phyloP scores from a whole-genome alignment of 1,140 invertebrate species.

The Armadillidium nasatum region DNA sequence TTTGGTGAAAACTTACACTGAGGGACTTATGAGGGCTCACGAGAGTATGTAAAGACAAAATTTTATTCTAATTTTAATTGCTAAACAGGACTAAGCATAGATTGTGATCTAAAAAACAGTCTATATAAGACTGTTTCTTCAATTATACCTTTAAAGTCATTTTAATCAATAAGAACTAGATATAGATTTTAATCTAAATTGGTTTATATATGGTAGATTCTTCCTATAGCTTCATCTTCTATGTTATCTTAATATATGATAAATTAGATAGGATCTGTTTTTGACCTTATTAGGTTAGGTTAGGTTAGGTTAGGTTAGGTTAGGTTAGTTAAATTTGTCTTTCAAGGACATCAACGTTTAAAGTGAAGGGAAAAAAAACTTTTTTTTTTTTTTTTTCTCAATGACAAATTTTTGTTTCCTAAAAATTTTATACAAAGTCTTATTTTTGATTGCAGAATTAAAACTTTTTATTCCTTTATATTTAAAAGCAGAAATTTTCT shows the following conservation, averaged over 20 bases:
- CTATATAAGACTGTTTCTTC: not conserved
- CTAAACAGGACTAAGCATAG: not conserved
- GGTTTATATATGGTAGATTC: not conserved
- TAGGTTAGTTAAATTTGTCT: too few relatives aligned
- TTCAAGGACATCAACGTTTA: too few relatives aligned
- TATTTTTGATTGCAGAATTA: too few relatives aligned
- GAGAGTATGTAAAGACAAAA: constrained; percentile 20
- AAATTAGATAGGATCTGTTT: too few relatives aligned
- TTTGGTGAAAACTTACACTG: constrained; percentile 31
- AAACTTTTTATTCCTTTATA: not conserved
- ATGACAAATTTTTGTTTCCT: too few relatives aligned
- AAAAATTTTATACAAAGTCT: too few relatives aligned
- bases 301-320: too few relatives aligned
- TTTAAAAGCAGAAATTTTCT: not conserved
- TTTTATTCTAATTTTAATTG: too few relatives aligned
- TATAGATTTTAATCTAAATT: not conserved
- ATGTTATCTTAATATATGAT: too few relatives aligned
- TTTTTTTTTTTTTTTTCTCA: too few relatives aligned
- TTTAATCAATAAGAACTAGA: not conserved
- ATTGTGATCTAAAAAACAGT: not conserved
- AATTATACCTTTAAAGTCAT: not conserved
- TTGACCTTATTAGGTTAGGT: too few relatives aligned
- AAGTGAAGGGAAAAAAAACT: too few relatives aligned
- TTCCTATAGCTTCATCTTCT: not conserved
- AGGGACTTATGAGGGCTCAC: constrained; percentile 32